Evolutionary conservation across 64 coral and sea anemone genomes (phyloP), one percentile per base, ranked within the genome.

Genomic region (Pocillopora damicornis): DNA sequence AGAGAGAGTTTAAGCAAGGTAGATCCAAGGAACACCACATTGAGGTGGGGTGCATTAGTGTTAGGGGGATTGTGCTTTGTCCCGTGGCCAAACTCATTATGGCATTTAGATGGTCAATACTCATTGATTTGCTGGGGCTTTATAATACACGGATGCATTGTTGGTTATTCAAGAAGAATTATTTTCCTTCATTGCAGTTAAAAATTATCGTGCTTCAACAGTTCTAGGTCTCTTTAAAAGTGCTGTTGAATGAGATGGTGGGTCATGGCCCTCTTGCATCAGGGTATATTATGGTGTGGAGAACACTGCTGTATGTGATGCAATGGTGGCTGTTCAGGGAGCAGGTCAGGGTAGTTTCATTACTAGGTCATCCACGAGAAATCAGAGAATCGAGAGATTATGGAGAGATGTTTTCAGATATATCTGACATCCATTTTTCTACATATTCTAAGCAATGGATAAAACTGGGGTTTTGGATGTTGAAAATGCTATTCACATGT

Each of bases 401-500:
- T n/a, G n/a, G n/a, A n/a, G 87, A 15, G 74, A 66, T 63, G 76
- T 89, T 4, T 89, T 80, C 63, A 79, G 88, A 79, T 89, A 78
- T 89, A 74, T 89, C 11, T 81, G 88, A 35, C 88, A 89, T 57
- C 37, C 82, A 13, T 89, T 63, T 68, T 81, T 74, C 65, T 81
- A 72, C 22, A 73, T 35, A 5, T 81, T 89, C 18, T 89, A 89
- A 81, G 88, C 77, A 15, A 81, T 82, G 66, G 86, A 92, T 63
- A 75, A 86, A 74, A 75, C 86, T 18, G 86, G 86, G 22, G 10
- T 89, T 57, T n/a, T 89, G 56, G 74, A 80, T 75, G 38, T 79
- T 58, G 88, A 89, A 35, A 87, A 92, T 63, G 75, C 84, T 58
- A 76, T 87, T n/a, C 90, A 92, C 77, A 56, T 92, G 22, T 87